phyloP scores from a whole-genome alignment of 2,797 vertebrate species.

The Propithecus deckenii region DNA sequence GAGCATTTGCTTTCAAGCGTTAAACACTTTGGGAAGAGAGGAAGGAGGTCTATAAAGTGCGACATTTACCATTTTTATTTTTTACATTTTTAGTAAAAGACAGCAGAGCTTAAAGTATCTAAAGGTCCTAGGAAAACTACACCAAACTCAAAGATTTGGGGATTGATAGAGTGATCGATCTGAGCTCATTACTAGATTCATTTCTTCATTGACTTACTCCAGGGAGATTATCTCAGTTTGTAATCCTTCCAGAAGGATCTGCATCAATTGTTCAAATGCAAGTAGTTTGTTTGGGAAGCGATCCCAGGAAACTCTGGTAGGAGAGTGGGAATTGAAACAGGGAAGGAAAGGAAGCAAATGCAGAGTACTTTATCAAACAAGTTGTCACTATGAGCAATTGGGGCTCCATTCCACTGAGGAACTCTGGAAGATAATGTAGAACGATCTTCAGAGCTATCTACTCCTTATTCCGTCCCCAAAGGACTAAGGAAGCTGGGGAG shows the following conservation, averaged over 20 bases:
- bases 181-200: conserved; percentile 22
- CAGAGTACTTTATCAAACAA: conserved; percentile 1
- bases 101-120: not conserved
- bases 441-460: not conserved
- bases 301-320: not conserved
- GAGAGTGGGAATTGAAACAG: not conserved
- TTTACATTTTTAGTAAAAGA: conserved; percentile 8
- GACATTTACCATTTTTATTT: not conserved
- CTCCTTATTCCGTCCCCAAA: not conserved
- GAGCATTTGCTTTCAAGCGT: conserved; percentile 26
- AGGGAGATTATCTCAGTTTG: not conserved
- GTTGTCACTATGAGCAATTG: not conserved
- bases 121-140: not conserved
- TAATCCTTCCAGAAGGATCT: not conserved
- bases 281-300: not conserved
- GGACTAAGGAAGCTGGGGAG: not conserved
- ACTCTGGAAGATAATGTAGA: not conserved
- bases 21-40: not conserved
- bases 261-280: not conserved
- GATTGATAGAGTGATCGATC: not conserved
- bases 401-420: not conserved
- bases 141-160: conserved; percentile 27
- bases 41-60: not conserved
- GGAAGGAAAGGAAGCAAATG: not conserved
- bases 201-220: conserved; percentile 47